Conservation (phyloP, 2,797 vertebrate species). For the Diceros bicornis region DNA sequence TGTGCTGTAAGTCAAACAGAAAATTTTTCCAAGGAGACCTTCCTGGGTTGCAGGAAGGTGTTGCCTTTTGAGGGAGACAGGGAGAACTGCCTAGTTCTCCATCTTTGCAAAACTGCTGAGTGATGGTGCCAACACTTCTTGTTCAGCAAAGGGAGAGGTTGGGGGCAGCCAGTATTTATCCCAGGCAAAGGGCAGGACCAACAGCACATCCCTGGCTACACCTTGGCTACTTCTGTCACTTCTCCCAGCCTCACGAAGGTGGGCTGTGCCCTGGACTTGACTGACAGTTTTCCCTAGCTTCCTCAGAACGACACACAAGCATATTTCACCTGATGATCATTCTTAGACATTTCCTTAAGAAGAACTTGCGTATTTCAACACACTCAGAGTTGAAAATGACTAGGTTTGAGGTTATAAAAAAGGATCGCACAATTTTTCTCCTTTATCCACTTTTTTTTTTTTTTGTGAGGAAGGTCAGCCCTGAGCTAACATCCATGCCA, state of each 20-base stretch:
- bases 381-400: conserved; percentile 18
- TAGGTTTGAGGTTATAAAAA: background rate
- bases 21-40: background rate
- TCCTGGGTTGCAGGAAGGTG: background rate
- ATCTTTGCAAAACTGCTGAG: background rate
- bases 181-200: background rate
- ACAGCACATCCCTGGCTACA: background rate
- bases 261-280: background rate
- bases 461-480: too few relatives aligned
- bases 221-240: background rate
- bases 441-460: background rate
- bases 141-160: background rate
- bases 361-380: conserved; percentile 30
- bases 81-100: background rate
- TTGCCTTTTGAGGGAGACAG: background rate
- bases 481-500: too few relatives aligned
- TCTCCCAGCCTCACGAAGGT: background rate
- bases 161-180: background rate
- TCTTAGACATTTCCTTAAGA: conserved; percentile 4
- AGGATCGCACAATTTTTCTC: background rate
- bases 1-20: background rate
- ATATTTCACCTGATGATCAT: background rate
- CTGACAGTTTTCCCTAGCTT: background rate
- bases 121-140: background rate
- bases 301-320: background rate